Conservation (phyloP, 2,113 vertebrate species). For the Leptosomus discolor region DNA sequence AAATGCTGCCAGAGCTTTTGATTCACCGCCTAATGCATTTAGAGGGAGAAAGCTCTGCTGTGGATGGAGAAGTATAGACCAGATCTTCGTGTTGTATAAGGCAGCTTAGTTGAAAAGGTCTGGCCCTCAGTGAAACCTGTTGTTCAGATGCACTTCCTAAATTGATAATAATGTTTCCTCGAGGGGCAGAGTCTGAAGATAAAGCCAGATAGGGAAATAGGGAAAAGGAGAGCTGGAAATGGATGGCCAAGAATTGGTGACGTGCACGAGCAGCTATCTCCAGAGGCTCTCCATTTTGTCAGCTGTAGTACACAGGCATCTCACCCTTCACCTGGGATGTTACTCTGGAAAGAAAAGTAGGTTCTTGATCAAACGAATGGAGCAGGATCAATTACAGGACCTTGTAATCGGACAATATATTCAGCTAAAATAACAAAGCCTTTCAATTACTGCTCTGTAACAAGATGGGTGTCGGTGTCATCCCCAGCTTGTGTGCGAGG, state of each 20-base stretch:
- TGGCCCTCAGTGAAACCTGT: background rate
- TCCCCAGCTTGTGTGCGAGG: background rate
- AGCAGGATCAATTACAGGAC: background rate
- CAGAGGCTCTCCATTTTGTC: background rate
- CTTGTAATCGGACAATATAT: background rate
- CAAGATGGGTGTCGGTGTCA: background rate
- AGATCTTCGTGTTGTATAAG: background rate
- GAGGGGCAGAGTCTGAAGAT: background rate
- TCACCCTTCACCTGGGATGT: background rate
- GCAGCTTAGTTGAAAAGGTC: background rate
- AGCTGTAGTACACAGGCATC: background rate
- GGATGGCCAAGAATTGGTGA: background rate
- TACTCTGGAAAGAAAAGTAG: background rate
- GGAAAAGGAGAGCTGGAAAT: background rate
- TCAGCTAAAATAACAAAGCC: background rate
- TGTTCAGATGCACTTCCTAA: background rate
- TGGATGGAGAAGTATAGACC: background rate
- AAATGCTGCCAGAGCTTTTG: background rate
- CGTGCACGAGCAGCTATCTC: rapidly evolving
- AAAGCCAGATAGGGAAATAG: background rate
- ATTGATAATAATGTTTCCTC: background rate
- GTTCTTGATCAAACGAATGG: background rate
- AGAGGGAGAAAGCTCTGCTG: background rate
- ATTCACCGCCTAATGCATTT: background rate
- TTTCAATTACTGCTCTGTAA: background rate